phyloP scores from a whole-genome alignment of 2,888 invertebrate genomes.

The Hartigia nigra region DNA sequence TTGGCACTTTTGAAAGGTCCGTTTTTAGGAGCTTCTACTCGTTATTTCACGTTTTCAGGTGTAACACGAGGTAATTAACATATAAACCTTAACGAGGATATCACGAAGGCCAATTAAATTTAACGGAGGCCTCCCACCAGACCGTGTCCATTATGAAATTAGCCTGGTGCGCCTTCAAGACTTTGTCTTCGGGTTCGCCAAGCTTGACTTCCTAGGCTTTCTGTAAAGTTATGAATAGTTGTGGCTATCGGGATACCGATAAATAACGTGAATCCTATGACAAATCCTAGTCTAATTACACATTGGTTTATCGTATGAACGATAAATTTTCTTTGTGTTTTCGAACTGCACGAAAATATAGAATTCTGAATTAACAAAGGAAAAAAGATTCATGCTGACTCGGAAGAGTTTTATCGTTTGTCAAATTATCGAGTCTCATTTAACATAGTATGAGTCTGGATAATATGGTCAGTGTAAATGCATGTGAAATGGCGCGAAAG shows the following conservation, averaged over 20 bases:
- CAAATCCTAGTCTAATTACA: background rate
- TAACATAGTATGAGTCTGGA: background rate
- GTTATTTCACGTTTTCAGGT: constrained; percentile 2
- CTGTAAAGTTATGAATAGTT: background rate
- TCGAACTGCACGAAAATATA: background rate
- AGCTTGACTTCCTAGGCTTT: background rate
- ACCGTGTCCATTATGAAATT: constrained; percentile 17
- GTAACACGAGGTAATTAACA: constrained; percentile 32
- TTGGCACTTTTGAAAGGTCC: background rate
- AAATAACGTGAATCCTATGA: background rate
- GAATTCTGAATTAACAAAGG: background rate
- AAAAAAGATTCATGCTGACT: background rate
- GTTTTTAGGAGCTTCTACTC: background rate
- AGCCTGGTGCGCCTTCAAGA: constrained; percentile 5
- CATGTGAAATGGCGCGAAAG: background rate
- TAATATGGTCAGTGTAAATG: background rate
- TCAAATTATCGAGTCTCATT: background rate
- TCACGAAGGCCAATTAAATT: constrained; percentile 26
- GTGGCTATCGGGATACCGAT: background rate
- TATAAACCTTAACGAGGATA: constrained; percentile 43
- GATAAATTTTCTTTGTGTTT: background rate
- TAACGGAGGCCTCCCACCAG: constrained; percentile 24
- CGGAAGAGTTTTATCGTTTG: background rate
- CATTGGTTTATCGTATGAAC: background rate
- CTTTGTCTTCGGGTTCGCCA: constrained; percentile 3